Evolutionary conservation across 2,797 vertebrate genomes (phyloP), one percentile per base, ranked within the genome.

Genomic region (Cryptoblepharus egeriae): DNA sequence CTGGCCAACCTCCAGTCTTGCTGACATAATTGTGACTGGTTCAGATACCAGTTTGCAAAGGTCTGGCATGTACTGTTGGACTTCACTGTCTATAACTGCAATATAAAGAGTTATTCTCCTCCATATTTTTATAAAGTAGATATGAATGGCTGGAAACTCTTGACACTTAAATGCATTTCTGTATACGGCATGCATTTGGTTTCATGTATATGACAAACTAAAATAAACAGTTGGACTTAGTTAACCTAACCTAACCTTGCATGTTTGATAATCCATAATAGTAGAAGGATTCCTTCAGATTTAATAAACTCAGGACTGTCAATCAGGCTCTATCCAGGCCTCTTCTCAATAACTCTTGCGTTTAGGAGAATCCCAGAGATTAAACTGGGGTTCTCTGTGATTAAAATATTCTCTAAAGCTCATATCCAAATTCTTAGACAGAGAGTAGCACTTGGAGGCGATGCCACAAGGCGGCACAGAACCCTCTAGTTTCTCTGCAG

Each of bases 141-240:
- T 60, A 90, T 91, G 93, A 94, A 93, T 95, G 93, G 89, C 94
- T 95, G 94, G 94, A 95, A 95, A 95, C 88, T 94, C 91, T n/a
- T 93, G 93, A 94, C 88, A 91, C 92, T 90, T 84, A 79, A 91
- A 89, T 95, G 88, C 94, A 92, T 95, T 95, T 95, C 92, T 95
- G 93, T 95, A 93, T 94, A 92, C 93, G 94, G 85, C 92, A 93
- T 93, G 93, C 93, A 94, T 95, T 96, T 94, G 94, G 93, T 95
- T 96, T 95, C 93, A 93, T 95, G 95, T 94, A 82, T 95, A 88
- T 94, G 86, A 85, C 75, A 80, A 86, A 92, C 73, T 73, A 85
- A 93, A 78, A 75, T 79, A 79, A 94, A 82, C 92, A 91, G 92
- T 91, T 93, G 90, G 88, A 91, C 91, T 85, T 88, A 92, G 92